Evolutionary conservation across 2,888 invertebrate genomes (phyloP), one percentile per base, ranked within the genome.

Genomic region (Sphinx pinastri): DNA sequence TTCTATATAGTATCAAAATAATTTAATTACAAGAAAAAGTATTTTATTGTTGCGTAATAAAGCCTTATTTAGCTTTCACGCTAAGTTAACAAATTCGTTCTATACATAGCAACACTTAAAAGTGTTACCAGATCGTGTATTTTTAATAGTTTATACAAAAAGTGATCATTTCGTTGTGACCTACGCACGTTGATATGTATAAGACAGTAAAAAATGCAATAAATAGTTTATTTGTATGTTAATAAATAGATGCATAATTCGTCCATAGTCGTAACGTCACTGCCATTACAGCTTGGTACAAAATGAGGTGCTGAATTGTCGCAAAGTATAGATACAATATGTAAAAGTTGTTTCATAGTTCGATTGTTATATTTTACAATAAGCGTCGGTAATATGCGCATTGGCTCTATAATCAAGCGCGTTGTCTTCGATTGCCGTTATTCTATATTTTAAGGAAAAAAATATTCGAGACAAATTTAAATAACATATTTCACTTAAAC

Each of bases 241-340:
- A 52, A 31, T 31, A 51, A 67, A 52, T 69, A 31, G 12, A 67
- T 51, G 31, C 51, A 67, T 14, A 59, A 59, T 67, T 63, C 60
- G 68, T 71, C 71, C 68, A 57, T 57, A 68, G 45, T 68, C 66
- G 38, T 57, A 68, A 68, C 19, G 52, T 47, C 60, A 71, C 71
- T 68, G 71, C 71, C 68, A 67, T 57, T 67, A 68, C 68, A 71
- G 71, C 68, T 71, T 71, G 68, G 71, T 71, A 71, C 71, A 71
- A 71, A 71, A 49, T 59, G 63, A 66, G 71, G 71, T 71, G 71
- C 71, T 71, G 71, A 52, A 67, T 70, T 58, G 52, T 67, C 70
- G 67, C 70, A 49, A 67, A 67, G 10, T 52, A 67, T 52, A 49
- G 16, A 51, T 59, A 67, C 19, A 16, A 14, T 58, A 47, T 47